phyloP scores from a whole-genome alignment of 1,140 invertebrate genomes.

The Drosophila athabasca region DNA sequence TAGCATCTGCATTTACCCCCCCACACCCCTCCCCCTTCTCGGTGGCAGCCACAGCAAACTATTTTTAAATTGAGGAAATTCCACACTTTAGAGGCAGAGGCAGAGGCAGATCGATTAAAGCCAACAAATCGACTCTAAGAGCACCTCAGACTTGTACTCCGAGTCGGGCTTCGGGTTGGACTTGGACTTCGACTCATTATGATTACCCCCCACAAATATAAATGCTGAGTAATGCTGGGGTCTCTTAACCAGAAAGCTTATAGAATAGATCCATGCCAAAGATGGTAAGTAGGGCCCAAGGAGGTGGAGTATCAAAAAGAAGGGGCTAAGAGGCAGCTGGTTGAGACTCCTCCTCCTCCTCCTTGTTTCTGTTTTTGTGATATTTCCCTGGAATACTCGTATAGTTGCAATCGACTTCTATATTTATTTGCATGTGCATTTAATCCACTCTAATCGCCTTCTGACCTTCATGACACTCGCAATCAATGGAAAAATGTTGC shows the following conservation, averaged over 20 bases:
- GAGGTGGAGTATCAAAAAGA: too few relatives aligned
- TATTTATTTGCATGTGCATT: conserved; percentile 60
- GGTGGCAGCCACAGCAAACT: conserved; percentile 38
- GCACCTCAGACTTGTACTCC: conserved; percentile 7
- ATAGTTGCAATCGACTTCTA: conserved; percentile 30
- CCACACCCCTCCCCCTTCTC: too few relatives aligned
- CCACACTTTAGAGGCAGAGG: conserved; percentile 50
- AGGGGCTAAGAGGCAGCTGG: too few relatives aligned
- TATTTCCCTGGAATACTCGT: conserved; percentile 1
- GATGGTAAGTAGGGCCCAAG: background rate
- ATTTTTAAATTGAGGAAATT: conserved; percentile 77
- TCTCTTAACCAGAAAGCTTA: conserved; percentile 8
- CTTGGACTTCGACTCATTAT: conserved; percentile 28
- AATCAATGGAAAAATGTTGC: conserved; percentile 67
- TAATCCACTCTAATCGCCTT: conserved; percentile 62
- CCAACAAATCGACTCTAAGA: conserved; percentile 10
- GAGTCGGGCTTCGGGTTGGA: background rate
- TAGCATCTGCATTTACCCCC: conserved; percentile 51
- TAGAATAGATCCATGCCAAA: background rate
- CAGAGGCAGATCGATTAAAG: conserved; percentile 52
- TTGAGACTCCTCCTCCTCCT: too few relatives aligned
- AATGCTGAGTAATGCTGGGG: conserved; percentile 50
- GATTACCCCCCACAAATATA: conserved; percentile 41
- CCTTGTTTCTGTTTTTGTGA: too few relatives aligned
- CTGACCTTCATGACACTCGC: conserved; percentile 64